phyloP scores from a whole-genome alignment of 2,888 invertebrate genomes.

The Drosophila basisetae region DNA sequence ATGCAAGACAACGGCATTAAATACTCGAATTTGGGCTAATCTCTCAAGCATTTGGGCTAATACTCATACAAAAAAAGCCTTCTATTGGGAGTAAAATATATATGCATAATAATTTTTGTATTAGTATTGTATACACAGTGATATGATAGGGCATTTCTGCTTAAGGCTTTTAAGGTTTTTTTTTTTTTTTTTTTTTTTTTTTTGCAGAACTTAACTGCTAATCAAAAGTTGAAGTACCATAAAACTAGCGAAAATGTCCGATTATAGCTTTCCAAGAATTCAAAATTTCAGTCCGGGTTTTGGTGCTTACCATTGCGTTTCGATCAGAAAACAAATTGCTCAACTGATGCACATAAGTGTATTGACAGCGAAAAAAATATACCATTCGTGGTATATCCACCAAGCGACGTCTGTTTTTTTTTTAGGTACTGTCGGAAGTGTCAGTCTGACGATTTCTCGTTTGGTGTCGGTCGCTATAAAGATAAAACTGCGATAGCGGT shows the following conservation, averaged over 20 bases:
- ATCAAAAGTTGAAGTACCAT: not conserved
- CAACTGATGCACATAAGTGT: slow-evolving; percentile 48
- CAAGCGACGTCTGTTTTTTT: slow-evolving; percentile 28
- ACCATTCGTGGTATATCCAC: slow-evolving; percentile 10
- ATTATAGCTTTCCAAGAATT: slow-evolving; percentile 22
- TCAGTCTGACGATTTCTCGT: slow-evolving; percentile 2
- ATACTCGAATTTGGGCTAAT: not conserved
- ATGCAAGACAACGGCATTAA: slow-evolving; percentile 3
- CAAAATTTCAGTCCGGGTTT: not conserved
- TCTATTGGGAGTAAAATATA: not conserved
- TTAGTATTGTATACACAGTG: not conserved
- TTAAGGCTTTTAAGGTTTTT: not conserved
- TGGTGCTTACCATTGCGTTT: slow-evolving; percentile 64
- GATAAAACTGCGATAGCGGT: slow-evolving; percentile 44
- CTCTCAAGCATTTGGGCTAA: not conserved
- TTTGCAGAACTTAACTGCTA: not conserved
- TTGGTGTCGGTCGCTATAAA: slow-evolving; percentile 43
- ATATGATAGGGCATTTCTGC: not conserved
- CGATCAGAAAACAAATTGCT: slow-evolving; percentile 55
- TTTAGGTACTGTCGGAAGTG: slow-evolving; percentile 5
- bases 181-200: not conserved
- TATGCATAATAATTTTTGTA: not conserved
- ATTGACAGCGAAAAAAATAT: slow-evolving; percentile 19
- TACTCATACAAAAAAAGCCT: not conserved
- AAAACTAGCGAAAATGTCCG: not conserved